phyloP scores from a whole-genome alignment of 2,888 invertebrate genomes.

The Metellina segmentata region DNA sequence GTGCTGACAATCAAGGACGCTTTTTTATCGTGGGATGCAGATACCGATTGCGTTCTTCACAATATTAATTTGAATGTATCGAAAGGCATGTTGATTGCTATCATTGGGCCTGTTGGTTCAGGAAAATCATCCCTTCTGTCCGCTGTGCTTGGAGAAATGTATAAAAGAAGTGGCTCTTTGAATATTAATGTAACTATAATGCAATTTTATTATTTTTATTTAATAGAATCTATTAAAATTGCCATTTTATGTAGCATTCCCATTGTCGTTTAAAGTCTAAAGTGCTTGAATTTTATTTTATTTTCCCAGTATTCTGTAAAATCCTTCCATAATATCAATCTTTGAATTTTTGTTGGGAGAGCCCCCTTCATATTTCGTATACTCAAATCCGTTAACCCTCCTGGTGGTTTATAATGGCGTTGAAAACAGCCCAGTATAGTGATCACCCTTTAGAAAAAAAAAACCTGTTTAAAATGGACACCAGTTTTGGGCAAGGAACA shows the following conservation, averaged over 20 bases:
- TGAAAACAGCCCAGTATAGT: too few species aligned
- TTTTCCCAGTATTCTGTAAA: too few species aligned
- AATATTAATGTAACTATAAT: slow-evolving; percentile 46
- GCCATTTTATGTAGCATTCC: not conserved
- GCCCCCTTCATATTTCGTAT: too few species aligned
- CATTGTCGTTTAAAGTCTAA: not conserved
- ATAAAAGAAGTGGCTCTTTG: slow-evolving; percentile 36
- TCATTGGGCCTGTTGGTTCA: slow-evolving; percentile 60
- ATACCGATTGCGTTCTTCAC: slow-evolving; percentile 2
- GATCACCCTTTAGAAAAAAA: too few species aligned
- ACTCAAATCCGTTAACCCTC: too few species aligned
- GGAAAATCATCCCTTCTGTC: slow-evolving; percentile 58
- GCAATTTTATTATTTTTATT: not conserved
- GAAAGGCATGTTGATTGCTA: slow-evolving; percentile 32
- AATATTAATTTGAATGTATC: slow-evolving; percentile 27
- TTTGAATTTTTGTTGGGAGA: too few species aligned
- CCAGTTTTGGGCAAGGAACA: too few species aligned
- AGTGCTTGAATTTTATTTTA: not conserved
- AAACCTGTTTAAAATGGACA: too few species aligned
- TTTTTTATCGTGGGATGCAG: slow-evolving; percentile 26
- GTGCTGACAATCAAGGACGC: slow-evolving; percentile 22
- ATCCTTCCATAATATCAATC: too few species aligned
- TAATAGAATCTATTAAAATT: not conserved
- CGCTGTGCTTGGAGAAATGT: slow-evolving; percentile 50
- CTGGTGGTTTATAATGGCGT: too few species aligned